These are phyloP conservation scores for Lissonota sp. DNA, from an alignment of 2,888 invertebrate species.

Conservation along the genomic window DNA sequence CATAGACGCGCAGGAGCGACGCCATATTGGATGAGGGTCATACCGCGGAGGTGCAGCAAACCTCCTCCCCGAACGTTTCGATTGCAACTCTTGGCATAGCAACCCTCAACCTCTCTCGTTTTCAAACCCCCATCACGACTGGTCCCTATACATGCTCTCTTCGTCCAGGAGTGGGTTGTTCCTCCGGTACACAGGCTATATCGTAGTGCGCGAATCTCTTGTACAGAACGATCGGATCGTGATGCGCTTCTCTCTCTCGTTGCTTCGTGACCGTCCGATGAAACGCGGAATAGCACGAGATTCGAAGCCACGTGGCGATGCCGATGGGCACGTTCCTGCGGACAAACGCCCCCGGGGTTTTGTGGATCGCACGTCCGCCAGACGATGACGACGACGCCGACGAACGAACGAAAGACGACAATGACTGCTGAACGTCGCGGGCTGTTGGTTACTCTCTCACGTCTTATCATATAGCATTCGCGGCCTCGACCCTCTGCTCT, in stretches of 20 bases:
- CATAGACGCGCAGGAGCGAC: conserved; percentile 51
- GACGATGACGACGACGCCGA: conserved; percentile 33
- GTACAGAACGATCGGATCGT: conserved; percentile 38
- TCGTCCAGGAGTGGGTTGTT: conserved; percentile 45
- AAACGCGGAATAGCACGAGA: conserved; percentile 27
- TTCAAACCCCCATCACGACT: conserved; percentile 77
- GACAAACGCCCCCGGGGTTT: conserved; percentile 37
- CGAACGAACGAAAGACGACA: conserved; percentile 22
- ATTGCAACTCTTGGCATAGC: conserved; percentile 56
- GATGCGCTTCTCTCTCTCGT: background rate
- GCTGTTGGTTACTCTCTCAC: conserved; percentile 18
- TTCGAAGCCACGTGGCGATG: conserved; percentile 67
- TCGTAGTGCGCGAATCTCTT: conserved; percentile 5
- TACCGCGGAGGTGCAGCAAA: conserved; percentile 51
- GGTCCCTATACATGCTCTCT: conserved; percentile 58
- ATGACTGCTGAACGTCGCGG: conserved; percentile 36
- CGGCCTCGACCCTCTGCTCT: conserved; percentile 34
- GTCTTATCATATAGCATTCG: conserved; percentile 48
- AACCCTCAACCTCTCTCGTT: conserved; percentile 73
- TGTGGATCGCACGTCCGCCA: conserved; percentile 52
- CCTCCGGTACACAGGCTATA: conserved; percentile 11
- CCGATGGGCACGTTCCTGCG: conserved; percentile 75
- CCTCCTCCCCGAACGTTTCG: conserved; percentile 60
- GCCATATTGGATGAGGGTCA: conserved; percentile 55
- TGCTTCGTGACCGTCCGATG: conserved; percentile 53